Conservation (phyloP, 2,113 vertebrate species). For the Anas platyrhynchos region DNA sequence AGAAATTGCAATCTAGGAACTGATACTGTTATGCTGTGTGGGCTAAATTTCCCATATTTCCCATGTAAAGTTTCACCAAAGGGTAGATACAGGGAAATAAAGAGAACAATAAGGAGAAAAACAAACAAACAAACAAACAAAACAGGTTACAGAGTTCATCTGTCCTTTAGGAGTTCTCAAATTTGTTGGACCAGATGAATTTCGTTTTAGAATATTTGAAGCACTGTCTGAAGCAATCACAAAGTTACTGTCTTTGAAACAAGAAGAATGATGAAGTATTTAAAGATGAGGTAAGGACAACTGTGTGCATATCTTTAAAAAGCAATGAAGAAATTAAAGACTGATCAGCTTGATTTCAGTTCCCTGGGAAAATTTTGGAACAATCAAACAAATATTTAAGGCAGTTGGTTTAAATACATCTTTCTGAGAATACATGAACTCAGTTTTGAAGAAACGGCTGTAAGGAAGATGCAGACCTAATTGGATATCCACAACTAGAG, state of each 20-base stretch:
- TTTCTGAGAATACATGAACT: neutral
- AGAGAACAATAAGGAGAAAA: neutral
- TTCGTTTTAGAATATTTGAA: neutral
- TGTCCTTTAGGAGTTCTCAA: neutral
- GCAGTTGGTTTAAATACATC: neutral
- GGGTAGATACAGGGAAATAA: neutral
- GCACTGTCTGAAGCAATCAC: neutral
- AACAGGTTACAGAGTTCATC: neutral
- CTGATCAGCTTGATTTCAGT: neutral
- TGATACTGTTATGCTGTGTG: neutral
- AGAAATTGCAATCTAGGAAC: neutral
- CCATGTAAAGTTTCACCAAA: neutral
- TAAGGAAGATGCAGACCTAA: neutral
- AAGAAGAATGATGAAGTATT: neutral
- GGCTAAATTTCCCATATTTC: neutral
- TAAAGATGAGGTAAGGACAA: neutral
- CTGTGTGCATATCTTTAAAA: neutral
- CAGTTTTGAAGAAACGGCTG: neutral
- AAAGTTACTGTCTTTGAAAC: neutral
- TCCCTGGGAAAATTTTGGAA: neutral
- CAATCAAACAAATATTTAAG: neutral
- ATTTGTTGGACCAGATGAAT: neutral
- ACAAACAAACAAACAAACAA: neutral
- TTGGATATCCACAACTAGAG: fast-evolving
- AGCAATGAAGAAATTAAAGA: neutral